Evolutionary conservation across 1,140 invertebrate genomes (phyloP).

Genomic region (Caenorhabditis brenneri): DNA sequence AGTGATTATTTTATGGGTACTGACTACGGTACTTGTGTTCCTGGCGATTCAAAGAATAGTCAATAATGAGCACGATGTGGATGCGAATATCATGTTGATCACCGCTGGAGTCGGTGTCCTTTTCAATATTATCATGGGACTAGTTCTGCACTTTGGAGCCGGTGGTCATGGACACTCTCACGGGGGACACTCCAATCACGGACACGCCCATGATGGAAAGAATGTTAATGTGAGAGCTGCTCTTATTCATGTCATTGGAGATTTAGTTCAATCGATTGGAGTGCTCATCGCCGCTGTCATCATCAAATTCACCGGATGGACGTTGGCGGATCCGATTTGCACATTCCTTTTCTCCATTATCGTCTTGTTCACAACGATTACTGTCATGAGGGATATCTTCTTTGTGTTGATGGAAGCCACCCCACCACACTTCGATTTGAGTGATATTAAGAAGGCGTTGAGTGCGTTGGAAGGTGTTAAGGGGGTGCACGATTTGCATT

Average conservation of each 20-base stretch:
- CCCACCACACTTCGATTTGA: conserved; percentile 84
- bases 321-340: conserved; percentile 93
- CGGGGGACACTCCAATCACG: conserved; percentile 46
- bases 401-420: conserved; percentile 93
- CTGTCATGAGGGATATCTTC: conserved; percentile 88
- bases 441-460: conserved; percentile 83
- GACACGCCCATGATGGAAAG: conserved; percentile 72
- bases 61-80: conserved; percentile 81
- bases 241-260: conserved; percentile 93
- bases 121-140: conserved; percentile 82
- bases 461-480: conserved; percentile 84
- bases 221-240: conserved; percentile 95
- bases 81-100: conserved; percentile 88
- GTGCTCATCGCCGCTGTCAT: conserved; percentile 89
- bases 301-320: conserved; percentile 88
- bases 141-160: conserved; percentile 52
- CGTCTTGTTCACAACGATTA: conserved; percentile 89
- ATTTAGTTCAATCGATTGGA: conserved; percentile 92
- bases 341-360: conserved; percentile 94
- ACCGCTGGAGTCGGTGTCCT: conserved; percentile 86
- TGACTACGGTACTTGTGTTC: conserved; percentile 92
- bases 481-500: conserved; percentile 89
- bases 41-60: conserved; percentile 86
- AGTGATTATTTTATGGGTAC: conserved; percentile 70
- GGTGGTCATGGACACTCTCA: conserved; percentile 55